Evolutionary conservation across 2,113 vertebrate species (phyloP), one percentile per base, ranked within the genome.

Genomic region (Triplophysa rosa): DNA sequence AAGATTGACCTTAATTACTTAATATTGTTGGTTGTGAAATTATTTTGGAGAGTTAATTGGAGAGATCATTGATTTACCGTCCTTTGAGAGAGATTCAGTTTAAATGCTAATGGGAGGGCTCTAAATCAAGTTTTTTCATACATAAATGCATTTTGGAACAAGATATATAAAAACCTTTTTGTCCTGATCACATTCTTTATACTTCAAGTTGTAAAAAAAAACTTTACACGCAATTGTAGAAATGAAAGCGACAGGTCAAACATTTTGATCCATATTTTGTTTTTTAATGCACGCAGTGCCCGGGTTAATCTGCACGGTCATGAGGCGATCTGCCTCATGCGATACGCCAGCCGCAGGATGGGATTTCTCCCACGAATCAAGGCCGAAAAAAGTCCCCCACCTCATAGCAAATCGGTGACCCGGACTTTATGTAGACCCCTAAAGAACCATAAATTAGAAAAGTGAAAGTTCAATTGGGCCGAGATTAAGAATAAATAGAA

Each of bases 401-500:
- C 72, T 56, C 71, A 65, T 45, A 56, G n/a, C 54, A 21, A 58
- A 58, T 16, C 7, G 19, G n/a, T 21, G 5, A 68, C 67, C 56
- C 42, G 42, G 47, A 17, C 33, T 7, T 66, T 40, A 73, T 72
- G 74, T 78, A 62, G 40, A 66, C 61, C 6, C 7, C 45, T 72
- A 63, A 73, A 19, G 61, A 67, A 62, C 26, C 10, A 13, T 14
- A 73, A 73, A 84, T 74, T 33, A 73, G 61, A 77, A 67, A 24
- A 29, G 10, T 40, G 37, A n/a, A 72, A 95, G 95, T 96, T 95
- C 94, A 94, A 97, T 94, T 95, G 95, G 93, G 93, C 95, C 93
- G 89, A 90, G 93, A 95, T 96, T 95, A 95, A 93, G 74, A 94
- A 94, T 94, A 95, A 98, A 97, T 95, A 86, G 95, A 94, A 96